Conservation (phyloP, 1,140 invertebrate genomes). For the Drosophila burlai region DNA sequence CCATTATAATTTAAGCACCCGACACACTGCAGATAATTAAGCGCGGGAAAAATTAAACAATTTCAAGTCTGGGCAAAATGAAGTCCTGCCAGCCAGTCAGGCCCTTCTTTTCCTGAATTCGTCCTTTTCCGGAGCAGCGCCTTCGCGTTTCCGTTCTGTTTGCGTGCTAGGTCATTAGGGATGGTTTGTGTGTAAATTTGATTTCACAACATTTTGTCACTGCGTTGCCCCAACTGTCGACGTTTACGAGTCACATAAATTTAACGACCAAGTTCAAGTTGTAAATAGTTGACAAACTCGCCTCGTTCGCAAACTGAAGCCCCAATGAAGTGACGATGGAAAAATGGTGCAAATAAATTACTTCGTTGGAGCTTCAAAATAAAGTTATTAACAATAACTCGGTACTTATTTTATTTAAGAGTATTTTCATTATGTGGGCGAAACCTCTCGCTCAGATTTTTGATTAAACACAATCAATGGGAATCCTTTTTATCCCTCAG, state of each 20-base stretch:
- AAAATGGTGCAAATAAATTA: neutral
- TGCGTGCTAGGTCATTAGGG: constrained; percentile 64
- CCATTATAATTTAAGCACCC: constrained; percentile 65
- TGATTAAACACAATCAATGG: neutral
- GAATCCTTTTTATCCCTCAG: neutral
- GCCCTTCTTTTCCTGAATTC: constrained; percentile 1
- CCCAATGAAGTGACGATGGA: constrained; percentile 56
- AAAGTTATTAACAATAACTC: constrained; percentile 8
- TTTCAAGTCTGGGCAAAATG: constrained; percentile 43
- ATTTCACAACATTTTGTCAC: constrained; percentile 81
- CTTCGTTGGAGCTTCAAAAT: neutral
- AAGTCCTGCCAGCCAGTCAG: constrained; percentile 17
- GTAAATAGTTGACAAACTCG: constrained; percentile 73
- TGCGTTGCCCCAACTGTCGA: constrained; percentile 56
- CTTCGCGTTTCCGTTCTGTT: constrained; percentile 24
- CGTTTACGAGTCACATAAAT: constrained; percentile 78
- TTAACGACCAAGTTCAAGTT: constrained; percentile 71
- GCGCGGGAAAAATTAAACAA: constrained; percentile 66
- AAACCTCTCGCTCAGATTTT: neutral
- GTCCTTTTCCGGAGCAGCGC: constrained; percentile 33
- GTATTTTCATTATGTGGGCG: no score
- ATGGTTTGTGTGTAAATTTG: constrained; percentile 78
- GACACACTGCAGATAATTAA: constrained; percentile 48
- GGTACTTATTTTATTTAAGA: no score
- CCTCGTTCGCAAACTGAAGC: neutral